A percentile compares a stretch with the other conserved stretches of the same genome.
phyloP scores from a whole-genome alignment of 2,888 invertebrate genomes.

The Scaeva pyrastri region DNA sequence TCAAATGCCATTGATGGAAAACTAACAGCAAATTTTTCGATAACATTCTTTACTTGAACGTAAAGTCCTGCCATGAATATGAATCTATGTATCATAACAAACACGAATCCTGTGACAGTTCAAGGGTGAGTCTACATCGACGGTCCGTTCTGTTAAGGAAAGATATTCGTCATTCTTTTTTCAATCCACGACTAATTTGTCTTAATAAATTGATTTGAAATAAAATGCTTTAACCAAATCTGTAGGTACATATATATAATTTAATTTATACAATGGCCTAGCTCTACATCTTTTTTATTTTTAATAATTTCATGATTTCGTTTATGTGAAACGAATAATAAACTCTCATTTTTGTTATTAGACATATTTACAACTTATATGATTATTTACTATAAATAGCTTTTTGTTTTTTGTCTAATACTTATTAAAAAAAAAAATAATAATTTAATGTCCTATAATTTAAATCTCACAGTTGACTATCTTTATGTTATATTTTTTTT shows the following conservation, averaged over 20 bases:
- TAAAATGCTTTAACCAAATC: conserved; percentile 28
- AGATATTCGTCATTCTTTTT: conserved; percentile 2
- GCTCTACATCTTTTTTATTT: conserved; percentile 13
- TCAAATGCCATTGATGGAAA: no score
- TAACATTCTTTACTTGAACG: no score
- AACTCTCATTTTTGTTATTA: conserved; percentile 31
- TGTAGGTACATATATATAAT: background rate
- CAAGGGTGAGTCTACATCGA: no score
- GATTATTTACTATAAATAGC: conserved; percentile 68
- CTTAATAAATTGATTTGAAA: conserved; percentile 1
- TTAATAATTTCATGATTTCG: conserved; percentile 33
- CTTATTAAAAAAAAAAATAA: conserved; percentile 67
- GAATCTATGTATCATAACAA: no score
- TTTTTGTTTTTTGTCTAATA: conserved; percentile 58
- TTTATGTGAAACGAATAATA: conserved; percentile 60
- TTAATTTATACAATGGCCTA: conserved; percentile 55
- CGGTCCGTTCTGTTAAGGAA: background rate
- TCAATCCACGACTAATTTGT: conserved; percentile 11
- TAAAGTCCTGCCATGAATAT: no score
- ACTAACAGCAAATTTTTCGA: no score
- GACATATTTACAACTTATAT: conserved; percentile 68
- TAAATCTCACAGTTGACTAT: conserved; percentile 79
- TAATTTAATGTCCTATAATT: conserved; percentile 75
- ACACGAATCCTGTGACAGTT: no score
- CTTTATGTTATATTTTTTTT: conserved; percentile 53